phyloP scores from a whole-genome alignment of 2,888 invertebrate species.

The Pammene aurita region DNA sequence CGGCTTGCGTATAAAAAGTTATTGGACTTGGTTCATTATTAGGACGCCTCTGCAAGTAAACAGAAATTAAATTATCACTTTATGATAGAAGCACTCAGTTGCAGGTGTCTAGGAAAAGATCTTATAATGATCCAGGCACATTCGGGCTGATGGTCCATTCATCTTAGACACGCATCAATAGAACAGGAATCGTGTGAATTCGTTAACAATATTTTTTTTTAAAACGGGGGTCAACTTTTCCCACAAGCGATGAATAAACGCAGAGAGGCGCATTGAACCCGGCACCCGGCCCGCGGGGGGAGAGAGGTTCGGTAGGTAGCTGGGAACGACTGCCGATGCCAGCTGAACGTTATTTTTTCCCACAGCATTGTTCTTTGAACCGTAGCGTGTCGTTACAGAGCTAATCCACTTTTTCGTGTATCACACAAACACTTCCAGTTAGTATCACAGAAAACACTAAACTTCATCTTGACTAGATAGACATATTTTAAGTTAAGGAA shows the following conservation, averaged over 20 bases:
- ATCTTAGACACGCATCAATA: constrained; percentile 70
- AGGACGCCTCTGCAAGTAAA: constrained; percentile 44
- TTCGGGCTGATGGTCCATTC: constrained; percentile 46
- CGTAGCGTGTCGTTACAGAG: constrained; percentile 69
- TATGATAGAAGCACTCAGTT: constrained; percentile 6
- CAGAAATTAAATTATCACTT: constrained; percentile 34
- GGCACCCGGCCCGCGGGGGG: constrained; percentile 79
- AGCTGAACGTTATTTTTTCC: constrained; percentile 85
- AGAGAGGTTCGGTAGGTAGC: constrained; percentile 79
- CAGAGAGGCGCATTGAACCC: constrained; percentile 83
- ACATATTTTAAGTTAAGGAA: constrained; percentile 58
- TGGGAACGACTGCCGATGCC: constrained; percentile 82
- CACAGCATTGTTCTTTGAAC: constrained; percentile 84
- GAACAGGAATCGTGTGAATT: constrained; percentile 78
- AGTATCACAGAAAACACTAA: constrained; percentile 50
- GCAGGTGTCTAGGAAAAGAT: constrained; percentile 28
- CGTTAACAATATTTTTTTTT: constrained; percentile 79
- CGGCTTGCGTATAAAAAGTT: constrained; percentile 61
- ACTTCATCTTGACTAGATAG: constrained; percentile 72
- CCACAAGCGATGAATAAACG: constrained; percentile 84
- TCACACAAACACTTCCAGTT: constrained; percentile 56
- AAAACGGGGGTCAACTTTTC: constrained; percentile 83
- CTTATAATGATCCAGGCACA: constrained; percentile 18
- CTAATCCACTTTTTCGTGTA: constrained; percentile 62
- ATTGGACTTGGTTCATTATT: constrained; percentile 40